Conservation (phyloP, 2,888 invertebrate genomes). For the Sycophila texana region DNA sequence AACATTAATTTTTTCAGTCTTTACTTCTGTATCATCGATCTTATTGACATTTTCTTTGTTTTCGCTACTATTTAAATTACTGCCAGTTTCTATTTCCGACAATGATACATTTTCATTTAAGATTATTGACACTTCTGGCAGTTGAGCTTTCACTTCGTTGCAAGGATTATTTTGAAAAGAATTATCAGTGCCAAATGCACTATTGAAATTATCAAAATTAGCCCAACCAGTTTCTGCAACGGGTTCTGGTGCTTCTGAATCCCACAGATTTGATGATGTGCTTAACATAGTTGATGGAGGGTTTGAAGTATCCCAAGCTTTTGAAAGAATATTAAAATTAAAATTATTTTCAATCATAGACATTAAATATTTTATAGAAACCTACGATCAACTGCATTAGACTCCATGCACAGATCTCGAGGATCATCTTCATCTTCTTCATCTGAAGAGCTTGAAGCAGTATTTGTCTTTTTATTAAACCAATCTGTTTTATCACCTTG, state of each 20-base stretch:
- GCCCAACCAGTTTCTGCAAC: constrained; percentile 71
- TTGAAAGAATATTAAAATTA: constrained; percentile 24
- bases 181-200: constrained; percentile 33
- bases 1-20: constrained; percentile 55
- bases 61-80: constrained; percentile 28
- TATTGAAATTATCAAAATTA: constrained; percentile 66
- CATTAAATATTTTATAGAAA: constrained; percentile 44
- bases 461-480: constrained; percentile 67
- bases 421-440: constrained; percentile 76
- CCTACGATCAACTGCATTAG: constrained; percentile 77
- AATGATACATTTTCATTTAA: constrained; percentile 47
- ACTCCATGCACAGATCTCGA: constrained; percentile 70
- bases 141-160: constrained; percentile 36
- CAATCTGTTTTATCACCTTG: constrained; percentile 75
- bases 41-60: constrained; percentile 36
- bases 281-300: constrained; percentile 59
- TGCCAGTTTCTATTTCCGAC: constrained; percentile 33
- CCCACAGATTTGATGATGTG: constrained; percentile 69
- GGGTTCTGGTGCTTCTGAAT: constrained; percentile 62
- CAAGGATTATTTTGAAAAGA: constrained; percentile 27
- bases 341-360: constrained; percentile 2
- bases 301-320: constrained; percentile 67
- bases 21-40: constrained; percentile 27
- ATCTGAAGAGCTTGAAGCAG: constrained; percentile 75
- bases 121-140: constrained; percentile 44